phyloP scores from a whole-genome alignment of 92 coral and sea anemone genomes.

The Paramuricea clavata region DNA sequence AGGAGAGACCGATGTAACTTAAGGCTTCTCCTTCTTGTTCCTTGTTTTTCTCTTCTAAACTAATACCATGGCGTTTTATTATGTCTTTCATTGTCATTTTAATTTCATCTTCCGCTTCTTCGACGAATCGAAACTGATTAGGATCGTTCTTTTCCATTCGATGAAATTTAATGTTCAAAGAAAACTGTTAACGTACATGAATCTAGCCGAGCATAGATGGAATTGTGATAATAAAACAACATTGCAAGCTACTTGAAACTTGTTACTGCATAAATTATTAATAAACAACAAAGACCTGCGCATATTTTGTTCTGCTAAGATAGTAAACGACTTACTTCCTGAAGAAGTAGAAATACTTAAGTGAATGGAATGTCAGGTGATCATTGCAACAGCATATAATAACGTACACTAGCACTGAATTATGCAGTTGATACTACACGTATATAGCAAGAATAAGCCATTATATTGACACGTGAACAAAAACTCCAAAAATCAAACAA shows the following conservation, averaged over 20 bases:
- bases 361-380: not conserved
- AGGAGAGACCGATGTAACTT: conserved; percentile 87
- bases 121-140: conserved; percentile 86
- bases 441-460: no score
- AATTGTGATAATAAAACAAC: not conserved
- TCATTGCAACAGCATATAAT: not conserved
- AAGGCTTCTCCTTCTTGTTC: conserved; percentile 80
- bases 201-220: not conserved
- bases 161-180: not conserved
- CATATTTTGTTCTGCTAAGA: not conserved
- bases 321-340: not conserved
- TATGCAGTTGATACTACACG: no score
- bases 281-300: not conserved
- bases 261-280: not conserved
- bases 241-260: not conserved
- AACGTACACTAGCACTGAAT: no score
- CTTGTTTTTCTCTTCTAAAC: conserved; percentile 79
- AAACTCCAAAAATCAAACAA: not conserved
- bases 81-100: conserved; percentile 78
- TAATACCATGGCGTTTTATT: conserved; percentile 71
- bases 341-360: no score
- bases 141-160: conserved; percentile 94
- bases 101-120: conserved; percentile 83
- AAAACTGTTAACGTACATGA: not conserved
- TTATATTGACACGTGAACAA: not conserved